Percentiles rank a stretch among this genome's conserved stretches.
phyloP scores from a whole-genome alignment of 2,888 invertebrate species.

The Emmelina monodactyla region DNA sequence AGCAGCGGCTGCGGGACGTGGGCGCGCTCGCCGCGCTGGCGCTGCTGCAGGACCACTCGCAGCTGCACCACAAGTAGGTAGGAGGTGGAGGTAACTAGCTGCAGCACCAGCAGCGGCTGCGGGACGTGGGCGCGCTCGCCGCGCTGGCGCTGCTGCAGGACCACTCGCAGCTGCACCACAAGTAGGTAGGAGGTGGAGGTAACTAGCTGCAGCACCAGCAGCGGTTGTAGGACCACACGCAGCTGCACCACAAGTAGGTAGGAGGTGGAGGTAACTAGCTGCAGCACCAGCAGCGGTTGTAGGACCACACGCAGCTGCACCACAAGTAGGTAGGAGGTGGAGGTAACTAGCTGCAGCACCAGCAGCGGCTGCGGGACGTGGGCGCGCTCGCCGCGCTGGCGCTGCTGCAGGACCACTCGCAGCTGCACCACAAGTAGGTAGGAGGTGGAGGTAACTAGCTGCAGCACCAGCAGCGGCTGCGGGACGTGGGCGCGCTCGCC shows the following conservation, averaged over 20 bases:
- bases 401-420: neutral
- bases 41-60: constrained; percentile 3
- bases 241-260: constrained; percentile 75
- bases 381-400: neutral
- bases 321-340: constrained; percentile 67
- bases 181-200: constrained; percentile 26
- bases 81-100: neutral
- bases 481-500: neutral
- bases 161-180: constrained; percentile 7
- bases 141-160: constrained; percentile 72
- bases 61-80: constrained; percentile 38
- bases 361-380: neutral
- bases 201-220: neutral
- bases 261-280: constrained; percentile 8
- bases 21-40: neutral
- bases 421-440: constrained; percentile 39
- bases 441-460: neutral
- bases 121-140: constrained; percentile 79
- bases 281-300: constrained; percentile 36
- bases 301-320: constrained; percentile 52
- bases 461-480: neutral
- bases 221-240: constrained; percentile 14
- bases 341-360: neutral
- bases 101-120: neutral
- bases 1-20: neutral